Percentiles rank a stretch among this genome's conserved stretches.
phyloP scores from a whole-genome alignment of 2,797 vertebrate genomes.

The Arrhamphus sclerolepis region DNA sequence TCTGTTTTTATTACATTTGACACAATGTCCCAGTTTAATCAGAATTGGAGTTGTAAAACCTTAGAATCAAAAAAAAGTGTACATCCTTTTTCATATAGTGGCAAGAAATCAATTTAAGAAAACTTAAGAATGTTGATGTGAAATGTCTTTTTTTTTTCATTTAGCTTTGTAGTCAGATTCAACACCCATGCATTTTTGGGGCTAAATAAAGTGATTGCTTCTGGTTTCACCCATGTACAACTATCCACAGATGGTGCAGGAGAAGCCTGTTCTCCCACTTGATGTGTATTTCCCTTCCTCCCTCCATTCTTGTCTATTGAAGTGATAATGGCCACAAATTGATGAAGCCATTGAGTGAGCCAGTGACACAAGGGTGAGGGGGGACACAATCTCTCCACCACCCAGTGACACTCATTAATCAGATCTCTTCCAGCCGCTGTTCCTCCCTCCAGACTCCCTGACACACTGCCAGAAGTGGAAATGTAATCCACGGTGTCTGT shows the following conservation, averaged over 20 bases:
- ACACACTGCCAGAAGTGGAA: conserved; percentile 33
- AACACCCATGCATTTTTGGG: neutral
- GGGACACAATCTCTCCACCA: conserved; percentile 69
- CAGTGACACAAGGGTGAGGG: conserved; percentile 64
- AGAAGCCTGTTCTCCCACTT: conserved; percentile 34
- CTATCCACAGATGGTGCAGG: conserved; percentile 67
- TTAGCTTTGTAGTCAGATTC: too few relatives aligned
- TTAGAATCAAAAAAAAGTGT: too few relatives aligned
- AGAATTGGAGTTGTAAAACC: too few relatives aligned
- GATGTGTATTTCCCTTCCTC: conserved; percentile 45
- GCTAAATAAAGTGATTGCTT: neutral
- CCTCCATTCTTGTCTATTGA: conserved; percentile 80
- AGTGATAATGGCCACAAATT: conserved; percentile 80
- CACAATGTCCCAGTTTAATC: too few relatives aligned
- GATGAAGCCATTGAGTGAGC: conserved; percentile 73
- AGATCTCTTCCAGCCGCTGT: conserved; percentile 28
- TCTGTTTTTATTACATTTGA: too few relatives aligned
- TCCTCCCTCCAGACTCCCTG: conserved; percentile 45
- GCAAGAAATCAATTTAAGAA: too few relatives aligned
- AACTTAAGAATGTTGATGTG: too few relatives aligned
- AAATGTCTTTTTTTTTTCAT: too few relatives aligned
- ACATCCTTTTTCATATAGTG: too few relatives aligned
- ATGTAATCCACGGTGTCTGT: conserved; percentile 18
- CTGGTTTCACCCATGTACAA: conserved; percentile 17
- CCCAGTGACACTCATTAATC: conserved; percentile 74